Percentiles rank a stretch among this genome's conserved stretches.
These are phyloP conservation scores for Trogon melanurus DNA, from an alignment of 2,113 vertebrate species.

Conservation along the genomic window DNA sequence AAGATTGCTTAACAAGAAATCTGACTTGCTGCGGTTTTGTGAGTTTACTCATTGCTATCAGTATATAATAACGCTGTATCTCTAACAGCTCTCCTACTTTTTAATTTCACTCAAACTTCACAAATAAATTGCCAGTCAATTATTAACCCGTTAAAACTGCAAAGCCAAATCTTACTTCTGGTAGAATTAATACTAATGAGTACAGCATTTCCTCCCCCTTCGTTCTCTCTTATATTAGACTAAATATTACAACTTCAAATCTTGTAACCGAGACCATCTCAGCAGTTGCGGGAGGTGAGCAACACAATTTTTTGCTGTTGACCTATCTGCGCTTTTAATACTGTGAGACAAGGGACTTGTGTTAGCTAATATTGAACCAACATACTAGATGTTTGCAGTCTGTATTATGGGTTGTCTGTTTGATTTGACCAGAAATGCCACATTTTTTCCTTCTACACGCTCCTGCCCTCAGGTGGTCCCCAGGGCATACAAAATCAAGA, in stretches of 20 bases:
- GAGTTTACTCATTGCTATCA: background rate
- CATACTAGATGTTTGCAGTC: background rate
- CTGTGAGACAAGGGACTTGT: background rate
- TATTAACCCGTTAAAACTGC: background rate
- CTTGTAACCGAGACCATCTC: background rate
- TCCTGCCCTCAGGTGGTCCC: background rate
- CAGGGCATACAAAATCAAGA: background rate
- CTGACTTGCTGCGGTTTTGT: background rate
- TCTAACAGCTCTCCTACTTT: background rate
- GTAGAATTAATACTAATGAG: background rate
- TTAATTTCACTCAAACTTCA: background rate
- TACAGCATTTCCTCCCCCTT: accelerated
- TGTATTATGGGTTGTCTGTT: background rate
- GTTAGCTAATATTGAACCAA: background rate
- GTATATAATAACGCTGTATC: background rate
- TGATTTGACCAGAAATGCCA: background rate
- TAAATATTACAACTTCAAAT: background rate
- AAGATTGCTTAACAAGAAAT: background rate
- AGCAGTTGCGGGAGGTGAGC: background rate
- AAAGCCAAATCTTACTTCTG: background rate
- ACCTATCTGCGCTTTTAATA: background rate
- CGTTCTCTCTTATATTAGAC: background rate
- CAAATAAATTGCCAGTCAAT: background rate
- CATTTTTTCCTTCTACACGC: background rate
- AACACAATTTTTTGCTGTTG: background rate